A percentile compares a stretch with the other conserved stretches of the same genome.
These are phyloP conservation scores for Limanda limanda DNA, from an alignment of 2,113 vertebrate genomes.

Conservation along the genomic window DNA sequence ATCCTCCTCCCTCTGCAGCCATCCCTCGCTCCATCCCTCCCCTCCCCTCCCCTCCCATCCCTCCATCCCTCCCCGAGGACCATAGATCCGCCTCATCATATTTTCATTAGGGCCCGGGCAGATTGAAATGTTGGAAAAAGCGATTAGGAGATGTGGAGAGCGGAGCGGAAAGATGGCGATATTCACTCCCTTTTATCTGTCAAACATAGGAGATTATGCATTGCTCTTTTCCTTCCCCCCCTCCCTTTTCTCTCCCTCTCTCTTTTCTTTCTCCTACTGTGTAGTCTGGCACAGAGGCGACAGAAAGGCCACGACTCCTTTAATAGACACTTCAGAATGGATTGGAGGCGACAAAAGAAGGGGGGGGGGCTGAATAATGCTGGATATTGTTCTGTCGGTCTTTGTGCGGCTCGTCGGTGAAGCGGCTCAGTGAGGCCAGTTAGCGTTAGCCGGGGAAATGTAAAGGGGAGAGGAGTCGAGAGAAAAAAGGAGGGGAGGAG, in stretches of 20 bases:
- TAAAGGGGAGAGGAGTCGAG: constrained; percentile 53
- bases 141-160: constrained; percentile 75
- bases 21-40: constrained; percentile 67
- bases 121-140: constrained; percentile 81
- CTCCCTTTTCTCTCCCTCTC: constrained; percentile 5
- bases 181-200: constrained; percentile 70
- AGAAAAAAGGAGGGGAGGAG: background rate
- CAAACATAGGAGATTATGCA: constrained; percentile 73
- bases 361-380: constrained; percentile 67
- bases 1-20: constrained; percentile 79
- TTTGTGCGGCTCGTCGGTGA: constrained; percentile 58
- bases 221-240: constrained; percentile 40
- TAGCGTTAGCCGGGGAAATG: constrained; percentile 63
- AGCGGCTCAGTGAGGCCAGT: constrained; percentile 62
- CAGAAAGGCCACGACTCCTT: constrained; percentile 74
- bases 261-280: constrained; percentile 33
- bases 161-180: constrained; percentile 72
- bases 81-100: constrained; percentile 82
- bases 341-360: constrained; percentile 67
- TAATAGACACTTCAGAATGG: constrained; percentile 75
- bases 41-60: constrained; percentile 61
- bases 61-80: constrained; percentile 73
- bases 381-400: constrained; percentile 72
- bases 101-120: constrained; percentile 83
- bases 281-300: constrained; percentile 60